Evolutionary conservation across 2,888 invertebrate species (phyloP).

Genomic region (Agriopis marginaria): DNA sequence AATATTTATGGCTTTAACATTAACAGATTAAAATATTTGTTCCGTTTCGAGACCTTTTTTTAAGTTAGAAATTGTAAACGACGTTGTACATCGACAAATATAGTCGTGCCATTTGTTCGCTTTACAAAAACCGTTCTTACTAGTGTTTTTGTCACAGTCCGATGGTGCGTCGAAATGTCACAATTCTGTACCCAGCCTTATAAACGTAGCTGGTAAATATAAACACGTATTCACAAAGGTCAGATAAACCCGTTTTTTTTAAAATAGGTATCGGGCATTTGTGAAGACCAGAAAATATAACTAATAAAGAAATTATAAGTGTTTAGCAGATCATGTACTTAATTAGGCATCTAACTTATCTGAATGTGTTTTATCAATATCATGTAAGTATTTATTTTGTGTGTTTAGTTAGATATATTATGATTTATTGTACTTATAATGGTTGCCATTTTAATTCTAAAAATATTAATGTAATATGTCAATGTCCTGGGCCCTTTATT

Average conservation of each 20-base stretch:
- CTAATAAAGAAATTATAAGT: conserved; percentile 1
- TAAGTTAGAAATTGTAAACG: no score
- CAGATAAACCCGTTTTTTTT: background rate
- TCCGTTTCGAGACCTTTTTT: no score
- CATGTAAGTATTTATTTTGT: conserved; percentile 27
- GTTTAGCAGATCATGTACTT: conserved; percentile 18
- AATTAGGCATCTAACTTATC: conserved; percentile 18
- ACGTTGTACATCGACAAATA: no score
- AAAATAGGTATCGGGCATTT: background rate
- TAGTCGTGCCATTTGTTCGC: no score
- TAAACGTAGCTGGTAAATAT: background rate
- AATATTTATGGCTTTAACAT: no score
- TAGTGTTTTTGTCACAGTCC: background rate
- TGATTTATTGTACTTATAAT: conserved; percentile 16
- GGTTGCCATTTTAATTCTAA: conserved; percentile 27
- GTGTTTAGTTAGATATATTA: conserved; percentile 17
- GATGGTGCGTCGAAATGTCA: background rate
- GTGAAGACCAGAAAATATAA: background rate
- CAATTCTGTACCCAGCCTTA: background rate
- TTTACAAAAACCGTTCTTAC: background rate
- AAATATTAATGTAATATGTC: background rate
- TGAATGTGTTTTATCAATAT: conserved; percentile 10
- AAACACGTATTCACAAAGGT: background rate
- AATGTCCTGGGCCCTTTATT: background rate
- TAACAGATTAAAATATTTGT: no score